phyloP scores from a whole-genome alignment of 35 echinoderm and acorn worm species.

The Diadema setosum region DNA sequence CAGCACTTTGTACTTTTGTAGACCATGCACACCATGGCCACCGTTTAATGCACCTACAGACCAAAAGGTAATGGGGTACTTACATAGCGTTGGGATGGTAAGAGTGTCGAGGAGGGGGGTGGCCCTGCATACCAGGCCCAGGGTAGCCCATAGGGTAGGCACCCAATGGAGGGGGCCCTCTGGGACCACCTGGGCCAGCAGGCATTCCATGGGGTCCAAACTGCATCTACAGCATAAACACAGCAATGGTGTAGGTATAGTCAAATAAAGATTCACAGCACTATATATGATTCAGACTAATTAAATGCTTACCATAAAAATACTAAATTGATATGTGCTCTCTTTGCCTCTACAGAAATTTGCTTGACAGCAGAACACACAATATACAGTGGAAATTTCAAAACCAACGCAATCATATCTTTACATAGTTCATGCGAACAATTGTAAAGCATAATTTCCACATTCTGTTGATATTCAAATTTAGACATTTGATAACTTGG shows the following conservation, averaged over 20 bases:
- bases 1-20: no score
- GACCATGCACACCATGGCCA: no score
- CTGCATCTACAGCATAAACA: neutral
- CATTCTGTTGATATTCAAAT: no score
- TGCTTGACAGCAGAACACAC: neutral
- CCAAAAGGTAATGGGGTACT: no score
- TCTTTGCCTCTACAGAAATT: neutral
- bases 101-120: constrained; percentile 41
- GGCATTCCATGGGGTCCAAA: constrained; percentile 44
- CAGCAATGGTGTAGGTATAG: neutral
- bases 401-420: no score
- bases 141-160: constrained; percentile 63
- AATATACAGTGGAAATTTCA: neutral
- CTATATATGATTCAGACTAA: neutral
- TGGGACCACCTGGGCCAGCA: constrained; percentile 30
- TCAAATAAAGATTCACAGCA: neutral
- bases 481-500: no score
- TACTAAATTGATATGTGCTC: neutral
- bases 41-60: no score
- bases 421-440: no score
- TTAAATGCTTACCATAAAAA: neutral
- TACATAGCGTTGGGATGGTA: constrained; percentile 1
- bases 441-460: no score
- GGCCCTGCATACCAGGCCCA: constrained; percentile 79
- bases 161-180: constrained; percentile 49